These are phyloP conservation scores for Gallirallus australis DNA, from an alignment of 2,797 vertebrate genomes.

Conservation along the genomic window DNA sequence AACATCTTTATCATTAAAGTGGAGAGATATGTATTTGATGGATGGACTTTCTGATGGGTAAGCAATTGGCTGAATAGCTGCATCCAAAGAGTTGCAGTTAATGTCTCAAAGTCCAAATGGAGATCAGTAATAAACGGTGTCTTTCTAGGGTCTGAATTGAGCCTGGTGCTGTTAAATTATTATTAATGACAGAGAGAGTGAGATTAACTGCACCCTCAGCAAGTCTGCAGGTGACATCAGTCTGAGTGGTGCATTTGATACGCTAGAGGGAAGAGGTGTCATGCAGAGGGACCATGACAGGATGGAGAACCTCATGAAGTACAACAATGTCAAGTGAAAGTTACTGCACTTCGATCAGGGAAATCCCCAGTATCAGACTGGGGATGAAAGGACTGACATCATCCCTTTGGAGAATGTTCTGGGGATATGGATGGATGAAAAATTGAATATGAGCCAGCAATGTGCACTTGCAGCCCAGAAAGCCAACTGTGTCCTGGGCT, in stretches of 20 bases:
- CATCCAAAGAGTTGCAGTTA: background rate
- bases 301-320: background rate
- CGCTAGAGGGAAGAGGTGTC: background rate
- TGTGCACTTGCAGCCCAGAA: background rate
- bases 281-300: background rate
- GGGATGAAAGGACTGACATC: background rate
- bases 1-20: background rate
- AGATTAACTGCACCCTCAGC: background rate
- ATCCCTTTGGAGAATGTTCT: background rate
- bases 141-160: background rate
- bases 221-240: background rate
- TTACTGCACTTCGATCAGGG: background rate
- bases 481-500: background rate
- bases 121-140: background rate
- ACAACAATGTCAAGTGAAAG: background rate
- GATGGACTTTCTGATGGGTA: background rate
- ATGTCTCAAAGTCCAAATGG: background rate
- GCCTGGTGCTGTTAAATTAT: background rate
- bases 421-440: background rate
- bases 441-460: background rate
- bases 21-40: background rate
- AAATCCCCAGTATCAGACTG: background rate
- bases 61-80: background rate
- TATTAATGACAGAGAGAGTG: background rate
- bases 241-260: background rate